Base-by-base conservation (phyloP, 2,113 vertebrate genomes). In the Perccottus glenii region DNA sequence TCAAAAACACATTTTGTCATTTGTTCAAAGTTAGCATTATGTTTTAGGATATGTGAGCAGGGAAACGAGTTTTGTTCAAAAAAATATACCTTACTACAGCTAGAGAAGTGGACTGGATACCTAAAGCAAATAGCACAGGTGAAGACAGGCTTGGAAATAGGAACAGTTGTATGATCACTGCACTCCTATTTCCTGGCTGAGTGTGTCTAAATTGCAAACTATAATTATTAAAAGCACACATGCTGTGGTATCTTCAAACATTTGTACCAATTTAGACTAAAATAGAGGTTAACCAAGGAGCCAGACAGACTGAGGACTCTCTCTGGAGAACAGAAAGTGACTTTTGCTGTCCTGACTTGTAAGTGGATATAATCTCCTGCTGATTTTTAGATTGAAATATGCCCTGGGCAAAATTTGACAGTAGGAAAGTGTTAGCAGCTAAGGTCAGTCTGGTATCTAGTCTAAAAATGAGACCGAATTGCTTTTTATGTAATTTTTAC, bases 341-440 rank as follows among this genome's bases (percentile, higher is more conserved):
- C 74, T 79, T 78, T 61, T 78, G 49, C 77, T 76, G 44, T 77
- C 70, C 70, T 56, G 64, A 85, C 59, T 52, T 68, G 69, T 84
- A 79, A 80, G 62, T 79, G 72, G 56, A 77, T 81, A 72, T 68
- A 64, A 85, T 66, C 78, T 79, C 74, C 70, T 5, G 75, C 79
- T 85, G 79, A 50, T 57, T 82, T 85, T 83, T 72, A 77, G 70
- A 85, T 82, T 84, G 83, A 83, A 87, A 87, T 56, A 58, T 76
- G 83, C 80, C 77, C 68, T 72, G 6, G 67, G 82, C 64, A 66
- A 67, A 74, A 62, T 81, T 68, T 77, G 78, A 77, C 71, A 69
- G 67, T 68, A 70, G 52, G 62, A 70, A 59, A 52, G 48, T 16
- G 38, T 50, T 64, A 77, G 59, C 60, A 49, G 67, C 56, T 63